Evolutionary conservation across 1,140 invertebrate species (phyloP).

Genomic region (Drosophila santomea): DNA sequence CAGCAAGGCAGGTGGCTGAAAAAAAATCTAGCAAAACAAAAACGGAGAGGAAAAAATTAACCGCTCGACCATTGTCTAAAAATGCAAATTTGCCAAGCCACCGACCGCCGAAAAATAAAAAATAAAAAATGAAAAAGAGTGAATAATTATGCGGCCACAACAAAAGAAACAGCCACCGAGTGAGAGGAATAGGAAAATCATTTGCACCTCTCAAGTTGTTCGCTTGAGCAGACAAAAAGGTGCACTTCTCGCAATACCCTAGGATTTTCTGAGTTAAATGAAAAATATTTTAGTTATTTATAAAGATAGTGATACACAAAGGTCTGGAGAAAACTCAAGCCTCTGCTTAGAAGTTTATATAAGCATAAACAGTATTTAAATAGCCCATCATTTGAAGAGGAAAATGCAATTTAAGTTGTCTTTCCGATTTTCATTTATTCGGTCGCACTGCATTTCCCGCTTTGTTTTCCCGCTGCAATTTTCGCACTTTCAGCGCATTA

Average conservation of each 20-base stretch:
- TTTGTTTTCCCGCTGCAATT: slow-evolving; percentile 68
- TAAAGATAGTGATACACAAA: neutral
- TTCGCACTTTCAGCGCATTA: slow-evolving; percentile 80
- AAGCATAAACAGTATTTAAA: too few species aligned
- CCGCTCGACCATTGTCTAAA: slow-evolving; percentile 69
- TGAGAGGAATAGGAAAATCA: slow-evolving; percentile 41
- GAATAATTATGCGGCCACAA: slow-evolving; percentile 71
- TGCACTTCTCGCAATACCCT: slow-evolving; percentile 20
- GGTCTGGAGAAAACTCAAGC: neutral
- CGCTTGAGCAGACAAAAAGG: slow-evolving; percentile 33
- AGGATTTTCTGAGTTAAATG: too few species aligned
- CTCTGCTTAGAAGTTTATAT: too few species aligned
- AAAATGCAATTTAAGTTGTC: neutral
- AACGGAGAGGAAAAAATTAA: slow-evolving; percentile 47
- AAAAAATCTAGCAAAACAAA: slow-evolving; percentile 21
- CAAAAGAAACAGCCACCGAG: slow-evolving; percentile 40
- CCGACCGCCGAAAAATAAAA: slow-evolving; percentile 34
- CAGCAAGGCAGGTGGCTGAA: slow-evolving; percentile 44
- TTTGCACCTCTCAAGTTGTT: slow-evolving; percentile 73
- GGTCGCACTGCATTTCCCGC: slow-evolving; percentile 28
- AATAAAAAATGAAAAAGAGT: slow-evolving; percentile 52
- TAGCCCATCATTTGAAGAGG: too few species aligned
- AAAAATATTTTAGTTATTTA: too few species aligned
- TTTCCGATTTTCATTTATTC: slow-evolving; percentile 58
- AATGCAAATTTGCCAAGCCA: slow-evolving; percentile 72